Base-by-base conservation (phyloP, 2,797 vertebrate species). In the Arnoldichthys spilopterus region DNA sequence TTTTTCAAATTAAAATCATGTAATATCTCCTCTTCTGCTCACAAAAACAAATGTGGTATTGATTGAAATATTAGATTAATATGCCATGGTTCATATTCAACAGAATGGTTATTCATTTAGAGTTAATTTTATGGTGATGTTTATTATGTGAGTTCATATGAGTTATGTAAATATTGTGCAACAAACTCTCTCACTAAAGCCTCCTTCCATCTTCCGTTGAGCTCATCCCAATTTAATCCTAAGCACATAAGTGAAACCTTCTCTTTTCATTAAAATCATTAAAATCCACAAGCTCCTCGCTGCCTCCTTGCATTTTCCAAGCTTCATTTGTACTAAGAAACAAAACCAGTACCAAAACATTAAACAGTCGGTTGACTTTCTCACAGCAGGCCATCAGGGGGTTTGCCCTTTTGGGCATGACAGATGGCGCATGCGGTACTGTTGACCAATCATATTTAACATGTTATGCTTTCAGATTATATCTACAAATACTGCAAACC, bases 371-470 rank as follows among this genome's bases (percentile, higher is more conserved):
- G 22, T 26, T 56, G 54, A 26, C 54, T 26, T 56, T 9, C 53
- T 56, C 53, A 24, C 22, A 56, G 9, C 53, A 24, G 24, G 12
- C 54, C 54, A 51, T 11, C 9, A 6, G 11, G 54, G 5, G 54
- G 0, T 56, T 56, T 56, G 22, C 22, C 54, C 54, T 26, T 1
- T 45, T 72, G 24, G 9, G 26, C 12, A 28, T 12, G 28, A 26
- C 72, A 47, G 56, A 74, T 74, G 26, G 24, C 26, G n/a, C 9
- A 2, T 74, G 30, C 56, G 30, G 72, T 24, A 47, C 56, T 47
- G 40, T 45, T 47, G 58, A 28, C 58, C 72, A 74, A n/a, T 63
- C 61, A n/a, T 37, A 62, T 74, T 62, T 45, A 58, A 62, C 56
- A 59, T 49, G 28, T 53, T 61, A 4, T 13, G 47, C 68, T 34